These are phyloP conservation scores for Nycticorax nycticorax DNA, from an alignment of 2,113 vertebrate species.

Conservation along the genomic window DNA sequence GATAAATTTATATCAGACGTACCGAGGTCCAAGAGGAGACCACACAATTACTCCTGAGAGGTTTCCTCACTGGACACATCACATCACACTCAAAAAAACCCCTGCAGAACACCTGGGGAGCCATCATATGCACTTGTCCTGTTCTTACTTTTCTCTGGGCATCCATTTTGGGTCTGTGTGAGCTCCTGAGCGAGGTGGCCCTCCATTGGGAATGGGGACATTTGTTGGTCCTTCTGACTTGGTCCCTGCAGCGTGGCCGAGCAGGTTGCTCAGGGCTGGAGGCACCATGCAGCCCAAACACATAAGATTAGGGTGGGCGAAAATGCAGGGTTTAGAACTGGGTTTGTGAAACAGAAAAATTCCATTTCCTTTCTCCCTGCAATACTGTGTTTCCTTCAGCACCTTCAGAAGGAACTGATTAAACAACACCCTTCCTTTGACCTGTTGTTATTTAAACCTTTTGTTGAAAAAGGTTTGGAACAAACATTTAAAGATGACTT, in stretches of 20 bases:
- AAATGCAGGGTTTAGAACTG: background rate
- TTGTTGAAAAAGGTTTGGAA: background rate
- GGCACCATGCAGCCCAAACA: background rate
- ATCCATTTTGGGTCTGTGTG: background rate
- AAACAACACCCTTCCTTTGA: background rate
- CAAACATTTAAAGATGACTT: background rate
- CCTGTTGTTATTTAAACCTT: background rate
- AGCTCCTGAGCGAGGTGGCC: background rate
- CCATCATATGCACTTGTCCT: background rate
- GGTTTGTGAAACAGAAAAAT: background rate
- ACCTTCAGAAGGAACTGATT: background rate
- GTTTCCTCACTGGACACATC: background rate
- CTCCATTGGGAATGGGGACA: background rate
- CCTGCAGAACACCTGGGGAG: background rate
- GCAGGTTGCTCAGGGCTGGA: background rate
- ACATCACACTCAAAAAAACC: background rate
- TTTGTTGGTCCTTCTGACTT: background rate
- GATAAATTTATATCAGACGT: background rate
- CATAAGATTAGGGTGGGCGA: background rate
- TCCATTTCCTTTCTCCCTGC: background rate
- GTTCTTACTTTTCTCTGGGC: background rate
- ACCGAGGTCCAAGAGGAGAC: background rate
- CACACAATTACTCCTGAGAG: background rate
- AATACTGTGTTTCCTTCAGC: background rate
- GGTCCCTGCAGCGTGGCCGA: background rate